Conservation (phyloP, 2,113 vertebrate species). For the Lepus timidus region DNA sequence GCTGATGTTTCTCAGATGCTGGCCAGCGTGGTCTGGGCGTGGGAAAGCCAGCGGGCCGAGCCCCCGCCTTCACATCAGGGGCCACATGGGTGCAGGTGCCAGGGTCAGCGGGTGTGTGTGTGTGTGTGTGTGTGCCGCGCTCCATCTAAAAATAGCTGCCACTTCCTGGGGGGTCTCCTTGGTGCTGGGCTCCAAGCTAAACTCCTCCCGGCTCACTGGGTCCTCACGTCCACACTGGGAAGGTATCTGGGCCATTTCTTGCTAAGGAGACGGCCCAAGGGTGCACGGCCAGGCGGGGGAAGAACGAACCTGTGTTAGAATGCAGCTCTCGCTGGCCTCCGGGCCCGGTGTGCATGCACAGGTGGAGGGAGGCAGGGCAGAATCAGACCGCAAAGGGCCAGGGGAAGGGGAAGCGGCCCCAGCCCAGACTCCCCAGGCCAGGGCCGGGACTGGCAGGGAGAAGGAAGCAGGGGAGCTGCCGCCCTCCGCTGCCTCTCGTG, state of each 20-base stretch:
- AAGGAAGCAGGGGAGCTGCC: background rate
- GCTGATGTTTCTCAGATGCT: slow-evolving; percentile 65
- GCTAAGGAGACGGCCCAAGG: background rate
- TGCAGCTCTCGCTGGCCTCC: background rate
- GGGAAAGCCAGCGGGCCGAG: background rate
- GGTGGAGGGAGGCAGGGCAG: background rate
- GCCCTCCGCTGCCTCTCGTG: background rate
- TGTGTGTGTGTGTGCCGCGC: background rate
- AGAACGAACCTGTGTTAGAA: background rate
- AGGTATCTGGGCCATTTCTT: background rate
- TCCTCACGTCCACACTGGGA: background rate
- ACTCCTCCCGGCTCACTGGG: accelerated
- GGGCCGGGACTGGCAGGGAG: background rate
- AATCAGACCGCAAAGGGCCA: background rate
- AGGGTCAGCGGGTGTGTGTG: background rate
- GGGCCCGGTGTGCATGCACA: background rate
- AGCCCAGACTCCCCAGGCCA: background rate
- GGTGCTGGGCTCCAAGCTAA: background rate
- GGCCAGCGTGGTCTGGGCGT: background rate
- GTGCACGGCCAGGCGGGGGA: background rate
- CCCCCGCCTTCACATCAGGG: background rate
- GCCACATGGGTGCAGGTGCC: background rate
- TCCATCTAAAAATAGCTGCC: background rate
- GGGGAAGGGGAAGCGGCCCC: too few species aligned
- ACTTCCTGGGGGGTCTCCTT: background rate